A percentile compares a stretch with the other conserved stretches of the same genome.
Evolutionary conservation across 2,888 invertebrate genomes (phyloP).

Genomic region (Uropetala carovei): DNA sequence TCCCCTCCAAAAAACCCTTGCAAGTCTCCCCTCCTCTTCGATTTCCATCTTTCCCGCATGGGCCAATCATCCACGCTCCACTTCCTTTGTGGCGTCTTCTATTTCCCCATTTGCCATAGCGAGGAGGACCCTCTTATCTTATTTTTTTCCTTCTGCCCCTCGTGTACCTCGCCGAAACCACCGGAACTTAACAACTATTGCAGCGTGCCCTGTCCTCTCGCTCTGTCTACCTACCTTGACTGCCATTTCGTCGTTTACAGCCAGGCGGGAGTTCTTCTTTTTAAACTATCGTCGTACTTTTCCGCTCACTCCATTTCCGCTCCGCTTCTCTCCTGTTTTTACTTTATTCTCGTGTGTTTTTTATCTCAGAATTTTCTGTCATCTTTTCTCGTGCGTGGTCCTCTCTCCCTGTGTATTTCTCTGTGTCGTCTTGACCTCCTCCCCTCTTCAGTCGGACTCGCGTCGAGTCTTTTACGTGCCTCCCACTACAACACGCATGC

Average conservation of each 20-base stretch:
- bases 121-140: neutral
- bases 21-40: neutral
- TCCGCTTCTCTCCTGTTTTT: neutral
- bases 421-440: no score
- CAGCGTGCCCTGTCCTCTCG: neutral
- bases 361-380: neutral
- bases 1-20: neutral
- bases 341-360: neutral
- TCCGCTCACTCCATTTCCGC: neutral
- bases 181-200: neutral
- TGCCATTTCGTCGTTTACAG: neutral
- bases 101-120: neutral
- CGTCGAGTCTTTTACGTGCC: neutral
- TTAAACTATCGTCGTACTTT: neutral
- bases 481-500: no score
- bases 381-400: neutral
- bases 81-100: neutral
- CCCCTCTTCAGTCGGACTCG: neutral
- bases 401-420: neutral
- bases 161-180: neutral
- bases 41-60: neutral
- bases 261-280: neutral
- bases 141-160: neutral
- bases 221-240: no score
- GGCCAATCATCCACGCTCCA: neutral